Base-by-base conservation (phyloP, 2,797 vertebrate genomes). In the Myotis pilosus region DNA sequence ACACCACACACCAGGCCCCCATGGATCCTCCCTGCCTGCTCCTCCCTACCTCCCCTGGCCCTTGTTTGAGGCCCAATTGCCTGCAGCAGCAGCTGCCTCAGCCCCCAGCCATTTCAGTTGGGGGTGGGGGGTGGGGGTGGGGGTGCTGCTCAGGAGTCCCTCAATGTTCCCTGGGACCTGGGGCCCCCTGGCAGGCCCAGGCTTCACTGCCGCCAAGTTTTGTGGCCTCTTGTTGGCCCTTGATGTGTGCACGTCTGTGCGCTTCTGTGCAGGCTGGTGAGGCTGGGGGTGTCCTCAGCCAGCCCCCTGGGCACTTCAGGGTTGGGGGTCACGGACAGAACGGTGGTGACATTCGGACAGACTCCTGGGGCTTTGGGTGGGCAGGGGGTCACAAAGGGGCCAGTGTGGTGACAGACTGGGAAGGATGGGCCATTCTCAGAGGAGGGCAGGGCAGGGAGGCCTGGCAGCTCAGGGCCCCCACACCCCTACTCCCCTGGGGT, bases 51-150 rank as follows among this genome's bases (percentile, higher is more conserved):
- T 79, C 93, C 87, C 82, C 0, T 64, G 4, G 91, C 66, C 69
- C 23, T 16, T 79, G 91, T 87, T 76, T 17, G 94, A 47, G 78
- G 10, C 64, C 94, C 38, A 76, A 49, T 28, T 69, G 92, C 95
- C 62, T 69, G 66, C 17, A 28, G 41, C 33, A 47, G 51, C 23
- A 7, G 44, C 88, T 62, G 92, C 68, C 30, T 15, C 7, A 68
- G 76, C 55, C 86, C 7, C 57, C 81, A 64, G 83, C 47, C 81
- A 30, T 66, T 66, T 89, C 64, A 44, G 23, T 12, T 60, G 10
- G 10, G 55, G 23, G 23, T 57, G 23, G 47, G 47, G 47, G 22
- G 23, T 10, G 55, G 22, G 22, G 23, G 55, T 22, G 53, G 22
- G 80, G 80, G 75, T 0, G 11, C 74, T 3, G 30, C 41, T 60